phyloP scores from a whole-genome alignment of 2,797 vertebrate genomes.

The Kryptopterus vitreolus region DNA sequence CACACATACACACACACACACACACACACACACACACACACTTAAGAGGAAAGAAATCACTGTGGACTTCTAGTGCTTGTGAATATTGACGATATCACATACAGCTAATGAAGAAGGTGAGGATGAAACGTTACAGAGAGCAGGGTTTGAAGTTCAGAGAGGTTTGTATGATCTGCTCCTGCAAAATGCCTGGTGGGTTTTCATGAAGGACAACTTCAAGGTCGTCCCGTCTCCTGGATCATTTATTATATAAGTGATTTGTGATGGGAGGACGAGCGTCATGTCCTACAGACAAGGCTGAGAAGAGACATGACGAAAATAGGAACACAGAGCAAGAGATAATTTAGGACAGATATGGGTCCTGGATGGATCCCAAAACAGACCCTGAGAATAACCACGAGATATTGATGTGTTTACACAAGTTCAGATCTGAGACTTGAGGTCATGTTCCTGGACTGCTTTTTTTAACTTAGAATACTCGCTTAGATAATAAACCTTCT shows the following conservation, averaged over 20 bases:
- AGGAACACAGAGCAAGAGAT: not conserved
- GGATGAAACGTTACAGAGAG: not conserved
- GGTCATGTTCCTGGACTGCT: too few relatives aligned
- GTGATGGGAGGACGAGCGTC: not conserved
- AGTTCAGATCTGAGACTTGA: too few relatives aligned
- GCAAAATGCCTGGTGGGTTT: not conserved
- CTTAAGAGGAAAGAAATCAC: not conserved
- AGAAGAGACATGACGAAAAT: not conserved
- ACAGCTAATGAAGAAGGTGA: not conserved
- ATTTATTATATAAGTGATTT: not conserved
- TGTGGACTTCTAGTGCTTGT: not conserved
- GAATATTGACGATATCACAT: not conserved
- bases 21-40: too few relatives aligned
- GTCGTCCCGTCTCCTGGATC: not conserved
- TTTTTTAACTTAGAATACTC: too few relatives aligned
- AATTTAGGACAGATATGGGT: not conserved
- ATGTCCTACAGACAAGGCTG: not conserved
- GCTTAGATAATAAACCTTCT: too few relatives aligned
- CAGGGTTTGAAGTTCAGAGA: not conserved
- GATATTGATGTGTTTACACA: not conserved
- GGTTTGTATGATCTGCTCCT: not conserved
- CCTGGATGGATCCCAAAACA: too few relatives aligned
- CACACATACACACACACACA: not conserved
- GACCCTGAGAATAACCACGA: too few relatives aligned
- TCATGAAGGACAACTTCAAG: not conserved